phyloP scores from a whole-genome alignment of 2,888 invertebrate genomes.

The Calameuta filiformis region DNA sequence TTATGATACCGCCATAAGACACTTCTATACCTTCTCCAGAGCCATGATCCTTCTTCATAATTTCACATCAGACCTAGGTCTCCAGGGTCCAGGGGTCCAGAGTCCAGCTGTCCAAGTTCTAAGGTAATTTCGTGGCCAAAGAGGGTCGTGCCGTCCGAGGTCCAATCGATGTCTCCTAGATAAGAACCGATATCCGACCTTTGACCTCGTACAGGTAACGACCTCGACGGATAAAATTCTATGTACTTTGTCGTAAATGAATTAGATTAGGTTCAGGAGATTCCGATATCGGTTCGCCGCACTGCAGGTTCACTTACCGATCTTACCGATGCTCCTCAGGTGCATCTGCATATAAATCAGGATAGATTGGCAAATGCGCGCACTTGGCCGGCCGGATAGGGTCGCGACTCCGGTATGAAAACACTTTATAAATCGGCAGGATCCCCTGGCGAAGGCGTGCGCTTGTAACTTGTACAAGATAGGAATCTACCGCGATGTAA shows the following conservation, averaged over 20 bases:
- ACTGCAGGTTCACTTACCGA: neutral
- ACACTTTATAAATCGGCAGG: conserved; percentile 23
- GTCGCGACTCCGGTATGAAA: conserved; percentile 7
- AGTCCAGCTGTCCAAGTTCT: neutral
- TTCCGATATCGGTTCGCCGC: neutral
- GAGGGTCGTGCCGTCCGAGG: neutral
- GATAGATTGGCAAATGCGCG: conserved; percentile 13
- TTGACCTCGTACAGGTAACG: neutral
- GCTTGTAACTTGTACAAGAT: conserved; percentile 36
- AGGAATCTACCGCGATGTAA: conserved; percentile 50
- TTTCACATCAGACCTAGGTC: neutral
- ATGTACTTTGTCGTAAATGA: neutral
- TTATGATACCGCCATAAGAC: neutral
- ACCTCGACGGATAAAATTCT: neutral
- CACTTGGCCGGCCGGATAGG: neutral
- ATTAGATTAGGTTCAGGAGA: neutral
- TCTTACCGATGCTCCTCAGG: neutral
- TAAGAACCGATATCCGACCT: neutral
- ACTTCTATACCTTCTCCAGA: neutral
- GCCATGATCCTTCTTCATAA: neutral
- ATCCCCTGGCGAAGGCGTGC: conserved; percentile 15
- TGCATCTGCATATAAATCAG: neutral
- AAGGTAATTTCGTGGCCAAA: neutral
- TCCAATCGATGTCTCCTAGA: neutral
- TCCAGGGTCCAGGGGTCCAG: neutral